Conservation (phyloP, 2,797 vertebrate genomes). For the Anableps anableps region DNA sequence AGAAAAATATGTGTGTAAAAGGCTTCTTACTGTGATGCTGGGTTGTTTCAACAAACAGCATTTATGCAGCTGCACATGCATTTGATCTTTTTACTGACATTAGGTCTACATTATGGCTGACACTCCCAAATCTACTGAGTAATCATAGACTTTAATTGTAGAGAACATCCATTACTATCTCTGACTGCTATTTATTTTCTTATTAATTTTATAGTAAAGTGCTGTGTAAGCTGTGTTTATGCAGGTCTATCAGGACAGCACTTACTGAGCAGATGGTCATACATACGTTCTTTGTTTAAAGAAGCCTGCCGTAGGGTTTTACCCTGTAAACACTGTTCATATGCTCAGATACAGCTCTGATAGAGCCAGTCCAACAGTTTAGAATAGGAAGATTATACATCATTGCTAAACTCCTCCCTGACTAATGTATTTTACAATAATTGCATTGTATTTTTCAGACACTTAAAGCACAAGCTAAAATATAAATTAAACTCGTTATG, state of each 20-base stretch:
- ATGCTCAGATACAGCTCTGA: constrained; percentile 6
- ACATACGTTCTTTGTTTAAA: constrained; percentile 48
- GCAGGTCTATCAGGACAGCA: constrained; percentile 13
- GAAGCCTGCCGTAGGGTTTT: constrained; percentile 22
- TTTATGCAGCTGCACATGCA: constrained; percentile 2
- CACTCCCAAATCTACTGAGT: constrained; percentile 16
- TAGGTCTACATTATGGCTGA: constrained; percentile 19
- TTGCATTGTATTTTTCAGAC: background rate
- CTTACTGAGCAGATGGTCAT: constrained; percentile 59
- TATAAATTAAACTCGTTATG: too few species aligned
- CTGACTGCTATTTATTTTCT: background rate
- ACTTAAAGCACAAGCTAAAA: too few species aligned
- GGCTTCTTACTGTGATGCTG: constrained; percentile 3
- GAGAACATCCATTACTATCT: constrained; percentile 4
- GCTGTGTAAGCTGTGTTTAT: constrained; percentile 29
- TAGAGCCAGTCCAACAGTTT: background rate
- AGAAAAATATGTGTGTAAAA: background rate
- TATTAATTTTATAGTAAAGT: background rate
- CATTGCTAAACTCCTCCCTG: background rate
- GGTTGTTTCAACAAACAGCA: constrained; percentile 11
- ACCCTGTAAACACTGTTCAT: constrained; percentile 18
- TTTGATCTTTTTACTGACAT: constrained; percentile 21
- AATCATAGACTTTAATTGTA: background rate
- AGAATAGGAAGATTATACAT: background rate
- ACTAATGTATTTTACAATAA: background rate